These are phyloP conservation scores for Maniola jurtina DNA, from an alignment of 1,140 invertebrate species.

Conservation along the genomic window DNA sequence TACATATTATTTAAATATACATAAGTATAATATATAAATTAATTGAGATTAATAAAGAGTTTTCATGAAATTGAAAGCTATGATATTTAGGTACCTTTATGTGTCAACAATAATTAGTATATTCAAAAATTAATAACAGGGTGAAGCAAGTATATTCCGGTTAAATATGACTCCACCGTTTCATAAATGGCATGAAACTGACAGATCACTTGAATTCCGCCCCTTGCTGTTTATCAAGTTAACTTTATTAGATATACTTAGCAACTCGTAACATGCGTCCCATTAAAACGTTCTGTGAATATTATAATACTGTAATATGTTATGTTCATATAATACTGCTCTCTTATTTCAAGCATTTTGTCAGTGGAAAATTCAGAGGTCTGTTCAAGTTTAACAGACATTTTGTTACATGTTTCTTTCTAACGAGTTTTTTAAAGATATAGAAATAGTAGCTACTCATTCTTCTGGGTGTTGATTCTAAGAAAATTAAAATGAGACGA, in stretches of 20 bases:
- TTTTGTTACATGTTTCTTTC: no score
- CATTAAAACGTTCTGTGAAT: slow-evolving; percentile 4
- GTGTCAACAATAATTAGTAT: slow-evolving; percentile 9
- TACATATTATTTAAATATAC: no score
- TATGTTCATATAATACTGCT: not conserved
- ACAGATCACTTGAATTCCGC: slow-evolving; percentile 51
- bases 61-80: no score
- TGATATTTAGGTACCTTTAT: not conserved
- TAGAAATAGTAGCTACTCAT: no score
- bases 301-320: slow-evolving; percentile 1
- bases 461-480: no score
- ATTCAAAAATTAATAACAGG: slow-evolving; percentile 39
- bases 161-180: slow-evolving; percentile 37
- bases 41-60: no score
- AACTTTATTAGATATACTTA: slow-evolving; percentile 30
- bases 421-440: no score
- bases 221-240: slow-evolving; percentile 50
- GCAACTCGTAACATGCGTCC: slow-evolving; percentile 12
- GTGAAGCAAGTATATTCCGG: slow-evolving; percentile 33
- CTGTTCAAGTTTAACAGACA: not conserved
- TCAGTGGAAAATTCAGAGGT: not conserved
- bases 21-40: no score
- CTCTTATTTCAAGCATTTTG: not conserved
- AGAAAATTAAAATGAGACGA: not conserved
- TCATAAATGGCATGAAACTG: slow-evolving; percentile 46